phyloP scores from a whole-genome alignment of 2,888 invertebrate species.

The Amblyjoppa fuscipennis region DNA sequence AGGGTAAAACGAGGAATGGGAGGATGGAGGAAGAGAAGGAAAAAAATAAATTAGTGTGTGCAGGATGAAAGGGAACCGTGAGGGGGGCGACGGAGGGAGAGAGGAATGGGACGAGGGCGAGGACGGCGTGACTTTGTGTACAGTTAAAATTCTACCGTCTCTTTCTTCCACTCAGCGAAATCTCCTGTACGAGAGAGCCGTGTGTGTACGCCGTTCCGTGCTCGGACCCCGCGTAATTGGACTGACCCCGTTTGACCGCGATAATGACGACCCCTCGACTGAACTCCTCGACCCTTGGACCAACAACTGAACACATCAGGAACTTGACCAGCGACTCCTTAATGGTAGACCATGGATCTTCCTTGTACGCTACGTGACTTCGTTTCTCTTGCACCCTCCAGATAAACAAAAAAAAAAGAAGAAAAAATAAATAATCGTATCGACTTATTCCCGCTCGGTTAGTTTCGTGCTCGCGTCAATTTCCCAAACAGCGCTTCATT shows the following conservation, averaged over 20 bases:
- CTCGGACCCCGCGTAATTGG: slow-evolving; percentile 76
- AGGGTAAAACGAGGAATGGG: slow-evolving; percentile 43
- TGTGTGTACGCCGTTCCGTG: slow-evolving; percentile 56
- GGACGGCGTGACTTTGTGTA: slow-evolving; percentile 50
- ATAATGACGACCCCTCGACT: slow-evolving; percentile 78
- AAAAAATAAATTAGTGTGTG: slow-evolving; percentile 61
- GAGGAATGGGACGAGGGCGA: slow-evolving; percentile 51
- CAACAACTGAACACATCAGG: slow-evolving; percentile 61
- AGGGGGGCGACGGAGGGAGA: not conserved
- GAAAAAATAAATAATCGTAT: not conserved
- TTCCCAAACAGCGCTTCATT: slow-evolving; percentile 26
- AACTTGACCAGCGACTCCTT: slow-evolving; percentile 56
- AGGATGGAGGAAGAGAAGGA: slow-evolving; percentile 25
- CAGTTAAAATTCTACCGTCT: slow-evolving; percentile 36
- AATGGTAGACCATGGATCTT: slow-evolving; percentile 54
- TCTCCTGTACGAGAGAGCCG: slow-evolving; percentile 27
- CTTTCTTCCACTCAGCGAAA: slow-evolving; percentile 48
- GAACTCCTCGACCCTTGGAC: slow-evolving; percentile 69
- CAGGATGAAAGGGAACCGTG: slow-evolving; percentile 29
- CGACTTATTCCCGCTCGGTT: slow-evolving; percentile 20
- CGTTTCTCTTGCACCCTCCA: slow-evolving; percentile 54
- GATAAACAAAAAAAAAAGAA: slow-evolving; percentile 8
- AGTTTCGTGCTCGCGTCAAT: slow-evolving; percentile 20
- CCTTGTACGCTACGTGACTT: slow-evolving; percentile 55
- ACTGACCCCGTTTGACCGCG: slow-evolving; percentile 82